Conservation (phyloP, 2,113 vertebrate species). For the Calyptomena viridis region DNA sequence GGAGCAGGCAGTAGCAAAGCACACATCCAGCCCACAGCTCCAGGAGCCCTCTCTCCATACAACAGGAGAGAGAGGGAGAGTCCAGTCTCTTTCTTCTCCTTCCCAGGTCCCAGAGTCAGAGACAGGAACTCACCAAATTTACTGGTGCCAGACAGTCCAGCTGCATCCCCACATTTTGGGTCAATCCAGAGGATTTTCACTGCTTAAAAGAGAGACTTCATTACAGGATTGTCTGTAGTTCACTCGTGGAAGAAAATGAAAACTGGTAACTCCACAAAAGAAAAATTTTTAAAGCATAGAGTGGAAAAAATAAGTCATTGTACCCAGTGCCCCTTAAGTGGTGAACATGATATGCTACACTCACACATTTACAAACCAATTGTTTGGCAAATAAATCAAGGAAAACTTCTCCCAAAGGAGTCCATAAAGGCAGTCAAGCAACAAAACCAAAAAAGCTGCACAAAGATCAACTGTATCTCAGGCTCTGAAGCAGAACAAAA, state of each 20-base stretch:
- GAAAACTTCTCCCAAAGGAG: background rate
- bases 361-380: background rate
- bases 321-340: background rate
- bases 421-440: background rate
- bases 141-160: background rate
- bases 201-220: background rate
- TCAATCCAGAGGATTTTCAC: background rate
- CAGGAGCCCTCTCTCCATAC: background rate
- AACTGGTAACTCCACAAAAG: background rate
- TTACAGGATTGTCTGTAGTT: background rate
- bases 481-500: background rate
- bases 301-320: background rate
- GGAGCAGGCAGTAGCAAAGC: background rate
- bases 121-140: background rate
- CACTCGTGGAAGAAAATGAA: background rate
- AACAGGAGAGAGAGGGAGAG: background rate
- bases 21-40: background rate
- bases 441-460: background rate
- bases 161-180: background rate
- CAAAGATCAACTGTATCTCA: background rate
- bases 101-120: background rate
- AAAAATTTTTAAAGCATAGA: background rate
- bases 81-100: background rate
- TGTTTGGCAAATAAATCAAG: background rate
- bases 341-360: background rate